These are phyloP conservation scores for Trachops cirrhosus DNA, from an alignment of 2,797 vertebrate genomes.

Conservation along the genomic window DNA sequence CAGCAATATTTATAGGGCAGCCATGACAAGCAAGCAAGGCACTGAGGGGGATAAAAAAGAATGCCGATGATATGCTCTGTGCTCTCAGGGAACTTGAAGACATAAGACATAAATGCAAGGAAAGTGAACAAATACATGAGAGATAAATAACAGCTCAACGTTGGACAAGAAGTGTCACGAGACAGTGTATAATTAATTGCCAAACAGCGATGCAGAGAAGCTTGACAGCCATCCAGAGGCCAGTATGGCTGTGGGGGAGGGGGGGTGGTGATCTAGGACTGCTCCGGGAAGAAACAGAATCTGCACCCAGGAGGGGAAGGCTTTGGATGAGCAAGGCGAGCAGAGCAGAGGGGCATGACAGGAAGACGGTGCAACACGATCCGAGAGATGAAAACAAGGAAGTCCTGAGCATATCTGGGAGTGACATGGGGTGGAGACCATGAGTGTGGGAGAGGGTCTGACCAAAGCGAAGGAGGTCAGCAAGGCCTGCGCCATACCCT, in stretches of 20 bases:
- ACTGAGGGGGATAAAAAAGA: background rate
- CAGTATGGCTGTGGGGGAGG: background rate
- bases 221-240: background rate
- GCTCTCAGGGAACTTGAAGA: background rate
- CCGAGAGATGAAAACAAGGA: background rate
- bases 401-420: background rate
- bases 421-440: background rate
- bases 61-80: background rate
- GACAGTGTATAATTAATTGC: background rate
- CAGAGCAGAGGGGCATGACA: background rate
- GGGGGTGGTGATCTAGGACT: background rate
- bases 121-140: background rate
- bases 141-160: background rate
- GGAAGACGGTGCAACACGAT: background rate
- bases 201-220: background rate
- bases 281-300: background rate
- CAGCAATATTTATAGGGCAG: conserved; percentile 8
- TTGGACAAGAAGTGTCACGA: background rate
- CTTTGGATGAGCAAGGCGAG: background rate
- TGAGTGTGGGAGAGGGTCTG: background rate
- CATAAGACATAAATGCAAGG: background rate
- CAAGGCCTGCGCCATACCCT: background rate
- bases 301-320: background rate
- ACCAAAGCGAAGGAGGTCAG: background rate
- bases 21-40: background rate